Evolutionary conservation across 2,888 invertebrate species (phyloP).

Genomic region (Caenorhabditis sulstoni): DNA sequence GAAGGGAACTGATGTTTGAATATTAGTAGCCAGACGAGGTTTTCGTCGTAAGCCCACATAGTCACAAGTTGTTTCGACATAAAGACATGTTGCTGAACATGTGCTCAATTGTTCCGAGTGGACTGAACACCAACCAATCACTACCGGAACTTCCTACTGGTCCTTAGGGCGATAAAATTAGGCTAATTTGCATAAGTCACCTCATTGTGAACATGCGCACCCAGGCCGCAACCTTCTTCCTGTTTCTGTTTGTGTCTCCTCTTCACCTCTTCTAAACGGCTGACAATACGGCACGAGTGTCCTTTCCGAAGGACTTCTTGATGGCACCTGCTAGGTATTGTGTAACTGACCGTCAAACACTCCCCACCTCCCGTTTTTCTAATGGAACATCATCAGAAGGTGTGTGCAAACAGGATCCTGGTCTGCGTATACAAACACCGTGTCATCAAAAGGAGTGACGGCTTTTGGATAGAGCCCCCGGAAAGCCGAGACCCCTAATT

Average conservation of each 20-base stretch:
- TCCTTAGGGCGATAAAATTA: constrained; percentile 50
- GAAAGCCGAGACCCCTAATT: constrained; percentile 48
- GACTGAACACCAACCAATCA: constrained; percentile 39
- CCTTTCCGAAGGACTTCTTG: constrained; percentile 27
- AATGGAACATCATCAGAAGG: constrained; percentile 43
- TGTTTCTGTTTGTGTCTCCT: constrained; percentile 33
- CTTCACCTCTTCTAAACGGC: constrained; percentile 23
- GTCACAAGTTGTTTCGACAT: not conserved
- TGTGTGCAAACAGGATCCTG: constrained; percentile 40
- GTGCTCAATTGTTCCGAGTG: constrained; percentile 42
- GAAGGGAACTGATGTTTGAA: not conserved
- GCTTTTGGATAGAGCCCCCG: constrained; percentile 17
- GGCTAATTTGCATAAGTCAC: constrained; percentile 59
- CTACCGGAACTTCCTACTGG: constrained; percentile 56
- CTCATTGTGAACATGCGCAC: constrained; percentile 53
- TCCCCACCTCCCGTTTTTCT: constrained; percentile 5
- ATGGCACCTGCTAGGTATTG: constrained; percentile 57
- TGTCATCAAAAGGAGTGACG: constrained; percentile 42
- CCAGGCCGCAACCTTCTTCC: constrained; percentile 39
- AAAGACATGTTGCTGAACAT: constrained; percentile 41
- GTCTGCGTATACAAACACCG: constrained; percentile 46
- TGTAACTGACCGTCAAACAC: constrained; percentile 38
- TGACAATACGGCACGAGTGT: constrained; percentile 39
- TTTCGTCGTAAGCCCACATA: constrained; percentile 1
- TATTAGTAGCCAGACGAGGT: not conserved